Base-by-base conservation (phyloP, 2,888 invertebrate genomes). In the Polyommatus icarus region DNA sequence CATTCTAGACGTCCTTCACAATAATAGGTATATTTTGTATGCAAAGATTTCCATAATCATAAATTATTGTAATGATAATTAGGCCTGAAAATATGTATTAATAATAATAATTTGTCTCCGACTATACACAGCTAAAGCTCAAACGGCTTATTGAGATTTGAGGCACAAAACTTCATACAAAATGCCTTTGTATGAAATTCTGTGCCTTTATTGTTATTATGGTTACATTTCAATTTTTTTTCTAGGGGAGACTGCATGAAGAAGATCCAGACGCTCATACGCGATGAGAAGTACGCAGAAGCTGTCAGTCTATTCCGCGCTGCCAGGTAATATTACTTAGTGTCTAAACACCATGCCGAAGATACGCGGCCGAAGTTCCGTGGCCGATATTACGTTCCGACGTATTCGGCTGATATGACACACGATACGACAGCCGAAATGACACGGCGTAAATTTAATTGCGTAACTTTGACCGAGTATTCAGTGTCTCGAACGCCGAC, bases 211-310 rank as follows among this genome's bases (percentile, higher is more conserved):
- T 36, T 54, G 5, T 54, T 54, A 5, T 5, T 18, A 18, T 18
- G 54, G 5, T 54, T 46, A 46, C 15, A 20, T 40, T 36, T 46
- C 20, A 36, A 57, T 46, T n/a, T 6, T 20, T 78, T 82, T 80
- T 91, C 76, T 91, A 98, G 98, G 89, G 96, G 95, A 80, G 97
- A 97, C 85, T 98, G 98, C 79, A 98, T 99, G 97, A 96, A 96
- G 87, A 96, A 96, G 84, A 96, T 99, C 82, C 98, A 99, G 88
- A 96, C 95, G 84, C 94, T 96, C 80, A 93, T 99, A 88, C 95
- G 97, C 76, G 95, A 95, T 77, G 95, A 95, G 79, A 95, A 97
- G 83, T 95, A 96, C 82, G 97, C 97, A 85, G 96, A 96, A 83
- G 98, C 98, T 18, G 95, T 98, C 59, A 97, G 97, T 79, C 94